These are phyloP conservation scores for Ursus arctos DNA, from an alignment of 2,113 vertebrate genomes.

Conservation along the genomic window DNA sequence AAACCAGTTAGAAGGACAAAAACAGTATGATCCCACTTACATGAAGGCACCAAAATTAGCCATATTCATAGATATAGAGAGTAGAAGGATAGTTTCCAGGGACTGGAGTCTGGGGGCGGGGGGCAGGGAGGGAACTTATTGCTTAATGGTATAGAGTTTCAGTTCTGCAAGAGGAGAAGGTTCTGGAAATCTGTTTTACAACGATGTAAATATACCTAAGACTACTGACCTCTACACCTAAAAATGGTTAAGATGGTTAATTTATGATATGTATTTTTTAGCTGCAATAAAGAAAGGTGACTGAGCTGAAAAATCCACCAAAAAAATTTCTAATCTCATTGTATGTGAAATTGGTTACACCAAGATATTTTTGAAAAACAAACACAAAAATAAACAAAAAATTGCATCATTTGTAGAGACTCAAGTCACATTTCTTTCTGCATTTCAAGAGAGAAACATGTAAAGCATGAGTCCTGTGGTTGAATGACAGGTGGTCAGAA, in stretches of 20 bases:
- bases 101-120: not conserved
- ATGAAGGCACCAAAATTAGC: not conserved
- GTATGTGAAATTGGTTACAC: constrained; percentile 11
- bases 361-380: constrained; percentile 7
- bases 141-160: not conserved
- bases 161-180: not conserved
- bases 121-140: not conserved
- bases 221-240: not conserved
- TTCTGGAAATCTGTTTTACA: not conserved
- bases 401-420: not conserved
- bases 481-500: not conserved
- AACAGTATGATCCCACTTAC: not conserved
- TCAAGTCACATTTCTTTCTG: not conserved
- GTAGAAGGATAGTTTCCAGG: not conserved
- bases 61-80: not conserved
- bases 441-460: not conserved
- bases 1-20: not conserved
- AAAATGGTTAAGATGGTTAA: not conserved
- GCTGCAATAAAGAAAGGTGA: not conserved
- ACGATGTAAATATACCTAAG: not conserved
- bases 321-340: not conserved
- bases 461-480: not conserved
- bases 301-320: not conserved
- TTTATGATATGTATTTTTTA: not conserved
- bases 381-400: not conserved